Evolutionary conservation across 2,888 invertebrate species (phyloP), one percentile per base, ranked within the genome.

Genomic region (Pollenia angustigena): DNA sequence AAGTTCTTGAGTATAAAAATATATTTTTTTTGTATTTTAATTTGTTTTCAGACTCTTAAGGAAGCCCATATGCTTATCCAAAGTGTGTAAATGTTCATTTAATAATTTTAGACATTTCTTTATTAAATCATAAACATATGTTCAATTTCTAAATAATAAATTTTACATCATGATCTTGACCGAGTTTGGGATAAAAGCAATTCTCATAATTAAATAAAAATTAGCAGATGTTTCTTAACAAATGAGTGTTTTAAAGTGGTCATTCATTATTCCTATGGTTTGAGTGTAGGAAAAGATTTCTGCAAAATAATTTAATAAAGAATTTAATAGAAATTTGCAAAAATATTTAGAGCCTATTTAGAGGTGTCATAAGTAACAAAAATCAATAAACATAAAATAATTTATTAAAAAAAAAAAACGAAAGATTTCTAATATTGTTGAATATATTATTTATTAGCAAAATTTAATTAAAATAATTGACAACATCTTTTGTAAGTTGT

Each of bases 111-210:
- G 18, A 32, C 10, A 32, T n/a, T 40, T 23, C 10, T 50, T 14
- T 14, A 14, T 8, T 14, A 32, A 46, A 48, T 54, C 18, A 46
- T 32, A 10, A 16, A 44, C 54, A 72, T 72, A 46, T 64, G 71
- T 81, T 72, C 56, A 7, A 54, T 54, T 44, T 72, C 23, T 52
- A 8, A 2, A 48, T 14, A 60, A 14, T 66, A 11, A 4, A 66
- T 56, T 81, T 66, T 56, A 66, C 72, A 64, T 66, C 72, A 64
- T 66, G 81, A 74, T 81, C 81, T 81, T 81, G 81, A 44, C 81
- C 81, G 48, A 81, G 18, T 66, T 81, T 54, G n/a, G 40, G 9
- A 42, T n/a, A 12, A 58, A 76, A 58, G 18, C 14, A 3, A 58
- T 58, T 58, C 14, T 16, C 1, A 32, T 0, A 56, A 16, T 2